phyloP scores from a whole-genome alignment of 2,797 vertebrate species.

The Coluber constrictor region DNA sequence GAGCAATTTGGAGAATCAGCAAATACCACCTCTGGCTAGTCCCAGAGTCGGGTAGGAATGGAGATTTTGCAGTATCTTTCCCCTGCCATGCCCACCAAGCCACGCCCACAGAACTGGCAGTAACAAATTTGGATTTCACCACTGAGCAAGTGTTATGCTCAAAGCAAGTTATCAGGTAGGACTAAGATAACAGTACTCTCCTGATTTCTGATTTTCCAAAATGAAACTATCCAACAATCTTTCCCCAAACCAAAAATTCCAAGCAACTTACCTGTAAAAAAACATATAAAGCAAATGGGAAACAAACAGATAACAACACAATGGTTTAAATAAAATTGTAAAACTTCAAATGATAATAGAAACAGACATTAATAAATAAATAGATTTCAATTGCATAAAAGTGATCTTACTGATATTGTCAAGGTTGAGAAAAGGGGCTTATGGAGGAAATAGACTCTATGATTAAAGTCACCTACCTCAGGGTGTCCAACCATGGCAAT shows the following conservation, averaged over 20 bases:
- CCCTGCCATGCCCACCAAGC: no score
- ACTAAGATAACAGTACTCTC: background rate
- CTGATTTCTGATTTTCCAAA: background rate
- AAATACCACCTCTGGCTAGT: no score
- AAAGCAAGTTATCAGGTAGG: background rate
- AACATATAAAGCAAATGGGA: background rate
- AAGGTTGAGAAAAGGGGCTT: background rate
- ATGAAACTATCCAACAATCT: background rate
- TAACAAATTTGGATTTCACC: no score
- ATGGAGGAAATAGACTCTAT: background rate
- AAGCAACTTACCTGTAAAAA: background rate
- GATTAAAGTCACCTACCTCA: background rate
- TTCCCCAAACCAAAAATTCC: background rate
- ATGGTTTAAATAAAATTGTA: background rate
- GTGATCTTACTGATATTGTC: background rate
- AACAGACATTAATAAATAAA: background rate
- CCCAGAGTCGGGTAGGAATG: no score
- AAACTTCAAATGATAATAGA: background rate
- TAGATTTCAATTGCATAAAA: background rate
- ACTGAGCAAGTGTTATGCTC: background rate
- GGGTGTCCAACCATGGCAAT: background rate
- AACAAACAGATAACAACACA: background rate
- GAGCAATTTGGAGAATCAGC: no score
- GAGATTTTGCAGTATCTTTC: no score
- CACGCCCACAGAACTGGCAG: no score